Base-by-base conservation (phyloP, 2,888 invertebrate species). In the Caprella mutica region DNA sequence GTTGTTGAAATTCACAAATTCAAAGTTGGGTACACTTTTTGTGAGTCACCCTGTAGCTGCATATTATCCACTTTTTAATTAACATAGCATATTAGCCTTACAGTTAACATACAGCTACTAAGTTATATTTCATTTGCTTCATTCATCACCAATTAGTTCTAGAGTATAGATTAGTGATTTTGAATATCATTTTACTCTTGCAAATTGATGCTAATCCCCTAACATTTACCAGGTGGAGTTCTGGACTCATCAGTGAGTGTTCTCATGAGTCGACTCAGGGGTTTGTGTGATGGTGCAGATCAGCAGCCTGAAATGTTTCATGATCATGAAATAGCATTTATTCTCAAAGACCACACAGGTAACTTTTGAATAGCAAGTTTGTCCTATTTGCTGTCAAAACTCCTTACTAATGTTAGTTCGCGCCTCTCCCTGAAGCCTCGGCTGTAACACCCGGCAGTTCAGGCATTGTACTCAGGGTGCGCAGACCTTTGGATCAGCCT, bases 171-270 rank as follows among this genome's bases (percentile, higher is more conserved):
- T 21, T 52, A 14, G 33, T 30, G 26, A 19, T 14, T 50, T 14
- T 50, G 5, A n/a, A 50, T 42, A 42, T 17, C 9, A 9, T 17
- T 42, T 17, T 8, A 12, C 9, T 17, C 9, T 12, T 42, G 9
- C 17, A 26, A 30, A 12, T n/a, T 19, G 5, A 33, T 38, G 38
- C n/a, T 23, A 38, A 9, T 33, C 2, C 23, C 17, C 19, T 52
- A n/a, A 35, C 4, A 24, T 30, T 43, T 39, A 17, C 5, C 50
- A 59, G 59, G 64, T 4, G 58, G 59, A 17, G 89, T 96, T 23
- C 74, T 93, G 58, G 94, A 96, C 72, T 83, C 84, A 17, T 86
- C 89, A 29, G 88, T 92, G 6, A 92, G 93, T 71, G 87, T 92
- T 21, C 76, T 96, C 27, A 76, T 94, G 14, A 92, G 96, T 71